These are phyloP conservation scores for Cyprinella venusta DNA, from an alignment of 2,797 vertebrate species.

Conservation along the genomic window DNA sequence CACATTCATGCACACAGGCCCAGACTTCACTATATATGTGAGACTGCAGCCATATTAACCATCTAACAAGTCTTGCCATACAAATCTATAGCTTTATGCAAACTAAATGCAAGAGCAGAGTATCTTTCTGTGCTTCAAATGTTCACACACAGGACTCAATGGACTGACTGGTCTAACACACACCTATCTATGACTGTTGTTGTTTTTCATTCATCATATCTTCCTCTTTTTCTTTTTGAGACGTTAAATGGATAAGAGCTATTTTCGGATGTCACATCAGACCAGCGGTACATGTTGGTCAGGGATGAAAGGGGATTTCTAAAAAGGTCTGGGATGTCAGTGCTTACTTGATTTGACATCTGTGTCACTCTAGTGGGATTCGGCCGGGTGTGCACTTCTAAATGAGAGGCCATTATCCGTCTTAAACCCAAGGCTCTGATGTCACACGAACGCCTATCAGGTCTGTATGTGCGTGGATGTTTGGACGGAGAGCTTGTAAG, in stretches of 20 bases:
- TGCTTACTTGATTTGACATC: slow-evolving; percentile 10
- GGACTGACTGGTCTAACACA: neutral
- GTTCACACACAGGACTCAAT: neutral
- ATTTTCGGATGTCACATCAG: slow-evolving; percentile 66
- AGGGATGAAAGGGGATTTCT: slow-evolving; percentile 44
- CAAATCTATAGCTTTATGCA: neutral
- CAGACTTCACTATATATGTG: neutral
- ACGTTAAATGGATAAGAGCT: slow-evolving; percentile 54
- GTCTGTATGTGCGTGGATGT: slow-evolving; percentile 11
- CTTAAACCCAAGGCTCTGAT: neutral
- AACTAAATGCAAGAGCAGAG: neutral
- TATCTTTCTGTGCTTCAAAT: neutral
- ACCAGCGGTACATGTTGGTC: slow-evolving; percentile 51
- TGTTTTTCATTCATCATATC: neutral
- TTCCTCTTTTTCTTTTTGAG: slow-evolving; percentile 45
- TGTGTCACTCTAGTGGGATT: neutral
- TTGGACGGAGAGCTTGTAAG: neutral
- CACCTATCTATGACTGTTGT: slow-evolving; percentile 13
- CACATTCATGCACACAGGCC: neutral
- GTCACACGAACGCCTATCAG: neutral
- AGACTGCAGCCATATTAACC: too few species aligned
- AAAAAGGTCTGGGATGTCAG: slow-evolving; percentile 47
- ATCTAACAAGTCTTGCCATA: neutral
- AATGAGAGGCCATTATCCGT: neutral
- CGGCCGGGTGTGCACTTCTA: neutral